Evolutionary conservation across 1,140 invertebrate genomes (phyloP).

Genomic region (Cecropterus lyciades): DNA sequence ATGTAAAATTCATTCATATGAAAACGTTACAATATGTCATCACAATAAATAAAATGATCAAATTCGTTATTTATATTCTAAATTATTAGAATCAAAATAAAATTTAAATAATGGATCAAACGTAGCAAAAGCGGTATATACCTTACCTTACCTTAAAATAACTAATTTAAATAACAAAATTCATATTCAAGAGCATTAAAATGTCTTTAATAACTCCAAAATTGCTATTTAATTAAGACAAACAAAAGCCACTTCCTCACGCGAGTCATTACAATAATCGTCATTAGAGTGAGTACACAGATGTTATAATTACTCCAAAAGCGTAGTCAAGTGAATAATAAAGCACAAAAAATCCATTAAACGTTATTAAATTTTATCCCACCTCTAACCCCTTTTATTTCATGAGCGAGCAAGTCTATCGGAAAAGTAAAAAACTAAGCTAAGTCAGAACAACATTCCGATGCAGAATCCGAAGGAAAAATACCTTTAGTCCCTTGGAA

Average conservation of each 20-base stretch:
- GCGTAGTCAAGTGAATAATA: slow-evolving; percentile 37
- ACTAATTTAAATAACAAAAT: too few relatives aligned
- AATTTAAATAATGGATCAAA: too few relatives aligned
- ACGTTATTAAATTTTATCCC: slow-evolving; percentile 42
- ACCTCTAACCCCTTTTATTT: slow-evolving; percentile 41
- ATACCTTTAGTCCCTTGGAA: background rate
- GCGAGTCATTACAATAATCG: slow-evolving; percentile 18
- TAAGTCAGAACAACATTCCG: slow-evolving; percentile 38
- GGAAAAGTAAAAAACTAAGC: slow-evolving; percentile 41
- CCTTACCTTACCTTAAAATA: too few relatives aligned
- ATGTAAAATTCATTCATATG: too few relatives aligned
- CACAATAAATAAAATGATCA: too few relatives aligned
- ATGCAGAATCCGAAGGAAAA: slow-evolving; percentile 15
- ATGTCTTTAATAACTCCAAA: slow-evolving; percentile 10
- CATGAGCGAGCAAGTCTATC: slow-evolving; percentile 43
- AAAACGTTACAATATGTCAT: too few relatives aligned
- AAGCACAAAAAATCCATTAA: slow-evolving; percentile 35
- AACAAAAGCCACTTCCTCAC: slow-evolving; percentile 20
- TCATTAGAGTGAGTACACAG: slow-evolving; percentile 29
- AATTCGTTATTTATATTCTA: too few relatives aligned
- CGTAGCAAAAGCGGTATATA: too few relatives aligned
- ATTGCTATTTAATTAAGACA: slow-evolving; percentile 30
- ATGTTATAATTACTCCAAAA: slow-evolving; percentile 36
- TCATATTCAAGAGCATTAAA: background rate
- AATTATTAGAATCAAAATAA: too few relatives aligned